Evolutionary conservation across 1,140 invertebrate species (phyloP).

Genomic region (Asobara japonica): DNA sequence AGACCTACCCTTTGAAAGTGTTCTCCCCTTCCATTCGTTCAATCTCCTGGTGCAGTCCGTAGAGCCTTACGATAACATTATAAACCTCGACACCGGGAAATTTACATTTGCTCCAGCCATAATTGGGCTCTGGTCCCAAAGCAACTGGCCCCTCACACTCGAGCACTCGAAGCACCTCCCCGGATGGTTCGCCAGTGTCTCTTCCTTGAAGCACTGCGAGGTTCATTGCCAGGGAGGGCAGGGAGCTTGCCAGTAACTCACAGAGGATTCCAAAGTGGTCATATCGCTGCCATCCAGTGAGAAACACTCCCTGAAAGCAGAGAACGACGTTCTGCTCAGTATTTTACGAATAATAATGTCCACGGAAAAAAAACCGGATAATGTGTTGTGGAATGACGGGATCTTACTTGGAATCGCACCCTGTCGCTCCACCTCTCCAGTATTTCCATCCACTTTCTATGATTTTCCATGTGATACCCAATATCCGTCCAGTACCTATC

Average conservation of each 20-base stretch:
- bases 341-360: no score
- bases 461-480: conserved; percentile 75
- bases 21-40: conserved; percentile 59
- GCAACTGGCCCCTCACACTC: conserved; percentile 53
- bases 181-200: conserved; percentile 48
- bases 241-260: conserved; percentile 74
- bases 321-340: no score
- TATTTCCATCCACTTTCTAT: conserved; percentile 77
- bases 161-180: conserved; percentile 45
- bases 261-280: conserved; percentile 84
- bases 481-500: conserved; percentile 69
- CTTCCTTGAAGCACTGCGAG: conserved; percentile 60
- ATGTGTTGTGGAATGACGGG: no score
- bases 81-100: conserved; percentile 56
- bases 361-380: no score
- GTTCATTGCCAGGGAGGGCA: conserved; percentile 78
- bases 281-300: conserved; percentile 81
- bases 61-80: conserved; percentile 48
- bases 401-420: no score
- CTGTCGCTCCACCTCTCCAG: conserved; percentile 66
- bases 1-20: conserved; percentile 68
- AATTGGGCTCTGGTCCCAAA: conserved; percentile 58
- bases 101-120: conserved; percentile 59
- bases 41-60: conserved; percentile 53
- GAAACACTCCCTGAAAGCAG: conserved; percentile 70